Conservation (phyloP, 2,888 invertebrate genomes). For the Leistus spinibarbis region DNA sequence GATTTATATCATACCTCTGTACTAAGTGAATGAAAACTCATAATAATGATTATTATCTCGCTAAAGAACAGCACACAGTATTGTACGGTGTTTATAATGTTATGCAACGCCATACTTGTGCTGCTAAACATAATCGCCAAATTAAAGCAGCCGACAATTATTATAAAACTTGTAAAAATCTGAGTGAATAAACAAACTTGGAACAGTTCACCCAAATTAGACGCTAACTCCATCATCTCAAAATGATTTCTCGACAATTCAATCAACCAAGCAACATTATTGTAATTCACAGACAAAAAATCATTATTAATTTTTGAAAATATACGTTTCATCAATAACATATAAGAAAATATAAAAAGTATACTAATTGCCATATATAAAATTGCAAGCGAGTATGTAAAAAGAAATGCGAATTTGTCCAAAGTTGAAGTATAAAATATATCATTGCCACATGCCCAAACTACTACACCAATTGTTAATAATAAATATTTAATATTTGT, state of each 20-base stretch:
- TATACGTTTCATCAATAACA: not conserved
- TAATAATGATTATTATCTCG: not conserved
- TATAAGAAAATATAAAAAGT: not conserved
- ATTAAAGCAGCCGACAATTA: not conserved
- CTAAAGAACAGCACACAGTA: not conserved
- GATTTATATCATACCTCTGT: not conserved
- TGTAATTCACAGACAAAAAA: not conserved
- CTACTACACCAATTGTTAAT: not conserved
- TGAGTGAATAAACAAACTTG: not conserved
- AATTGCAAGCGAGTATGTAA: not conserved
- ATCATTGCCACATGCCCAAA: not conserved
- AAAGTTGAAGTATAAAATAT: not conserved
- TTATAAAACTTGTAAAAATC: not conserved
- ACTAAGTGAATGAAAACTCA: not conserved
- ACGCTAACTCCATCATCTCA: not conserved
- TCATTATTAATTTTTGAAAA: not conserved
- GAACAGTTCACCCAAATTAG: not conserved
- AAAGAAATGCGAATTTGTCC: not conserved
- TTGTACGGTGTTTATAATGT: not conserved
- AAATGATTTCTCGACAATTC: not conserved
- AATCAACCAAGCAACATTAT: not conserved
- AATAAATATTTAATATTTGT: not conserved
- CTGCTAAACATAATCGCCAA: not conserved
- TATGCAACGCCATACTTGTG: not conserved
- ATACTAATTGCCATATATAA: not conserved